These are phyloP conservation scores for Hyles euphorbiae DNA, from an alignment of 1,140 invertebrate genomes.

Conservation along the genomic window DNA sequence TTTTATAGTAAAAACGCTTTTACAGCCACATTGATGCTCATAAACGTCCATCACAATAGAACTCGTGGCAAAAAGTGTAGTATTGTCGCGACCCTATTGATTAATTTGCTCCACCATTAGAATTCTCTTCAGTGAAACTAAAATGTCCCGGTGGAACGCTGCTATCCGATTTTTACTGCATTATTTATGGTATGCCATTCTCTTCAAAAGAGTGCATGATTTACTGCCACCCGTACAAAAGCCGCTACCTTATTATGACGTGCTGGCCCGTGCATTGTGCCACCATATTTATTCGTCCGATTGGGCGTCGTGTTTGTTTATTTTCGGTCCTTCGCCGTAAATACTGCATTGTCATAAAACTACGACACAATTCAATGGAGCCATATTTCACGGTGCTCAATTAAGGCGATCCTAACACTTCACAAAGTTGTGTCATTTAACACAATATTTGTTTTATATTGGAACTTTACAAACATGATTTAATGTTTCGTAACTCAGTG, in stretches of 20 bases:
- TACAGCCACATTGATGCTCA: slow-evolving; percentile 18
- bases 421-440: too few relatives aligned
- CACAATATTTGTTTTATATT: too few relatives aligned
- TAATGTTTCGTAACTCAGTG: too few relatives aligned
- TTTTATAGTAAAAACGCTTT: slow-evolving; percentile 9
- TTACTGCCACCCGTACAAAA: slow-evolving; percentile 65
- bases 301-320: slow-evolving; percentile 69
- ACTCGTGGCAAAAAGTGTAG: slow-evolving; percentile 34
- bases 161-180: slow-evolving; percentile 50
- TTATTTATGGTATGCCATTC: slow-evolving; percentile 71
- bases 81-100: slow-evolving; percentile 49
- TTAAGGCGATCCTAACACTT: slow-evolving; percentile 23
- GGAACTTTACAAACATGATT: too few relatives aligned
- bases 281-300: slow-evolving; percentile 62
- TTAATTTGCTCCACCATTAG: slow-evolving; percentile 60
- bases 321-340: slow-evolving; percentile 67
- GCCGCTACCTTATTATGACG: slow-evolving; percentile 70
- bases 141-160: slow-evolving; percentile 44
- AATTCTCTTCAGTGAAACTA: slow-evolving; percentile 50
- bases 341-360: slow-evolving; percentile 58
- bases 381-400: slow-evolving; percentile 66
- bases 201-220: slow-evolving; percentile 67
- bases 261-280: slow-evolving; percentile 65
- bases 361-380: slow-evolving; percentile 47
- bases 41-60: slow-evolving; percentile 25